These are phyloP conservation scores for Megalonaias nervosa DNA, from an alignment of 1,140 invertebrate species.

Conservation along the genomic window DNA sequence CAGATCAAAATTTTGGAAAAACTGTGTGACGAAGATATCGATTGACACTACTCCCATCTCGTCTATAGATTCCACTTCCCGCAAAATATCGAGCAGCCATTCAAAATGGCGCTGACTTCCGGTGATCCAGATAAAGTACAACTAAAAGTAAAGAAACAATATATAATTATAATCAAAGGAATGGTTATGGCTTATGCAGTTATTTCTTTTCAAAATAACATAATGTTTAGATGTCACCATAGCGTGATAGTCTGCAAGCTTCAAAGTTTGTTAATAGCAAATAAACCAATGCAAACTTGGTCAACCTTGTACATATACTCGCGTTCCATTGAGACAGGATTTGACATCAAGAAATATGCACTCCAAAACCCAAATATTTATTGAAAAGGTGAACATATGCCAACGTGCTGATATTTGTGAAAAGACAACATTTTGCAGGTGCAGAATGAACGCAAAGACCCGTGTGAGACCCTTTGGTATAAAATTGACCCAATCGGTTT, in stretches of 20 bases:
- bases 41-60: slow-evolving; percentile 97
- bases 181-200: not conserved
- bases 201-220: not conserved
- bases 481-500: too few species aligned
- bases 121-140: slow-evolving; percentile 99
- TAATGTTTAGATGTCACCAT: not conserved
- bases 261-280: not conserved
- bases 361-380: too few species aligned
- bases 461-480: too few species aligned
- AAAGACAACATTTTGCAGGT: too few species aligned
- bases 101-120: too few species aligned
- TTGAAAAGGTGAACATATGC: too few species aligned
- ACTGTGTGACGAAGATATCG: slow-evolving; percentile 99
- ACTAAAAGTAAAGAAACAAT: slow-evolving; percentile 75
- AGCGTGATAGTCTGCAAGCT: not conserved
- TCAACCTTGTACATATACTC: too few species aligned
- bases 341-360: too few species aligned
- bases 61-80: slow-evolving; percentile 96
- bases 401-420: too few species aligned
- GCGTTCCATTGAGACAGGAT: too few species aligned
- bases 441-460: too few species aligned
- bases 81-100: too few species aligned
- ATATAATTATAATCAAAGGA: not conserved
- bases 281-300: not conserved
- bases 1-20: slow-evolving; percentile 99